Evolutionary conservation across 1,140 invertebrate genomes (phyloP), one percentile per base, ranked within the genome.

Genomic region (Apis dorsata): DNA sequence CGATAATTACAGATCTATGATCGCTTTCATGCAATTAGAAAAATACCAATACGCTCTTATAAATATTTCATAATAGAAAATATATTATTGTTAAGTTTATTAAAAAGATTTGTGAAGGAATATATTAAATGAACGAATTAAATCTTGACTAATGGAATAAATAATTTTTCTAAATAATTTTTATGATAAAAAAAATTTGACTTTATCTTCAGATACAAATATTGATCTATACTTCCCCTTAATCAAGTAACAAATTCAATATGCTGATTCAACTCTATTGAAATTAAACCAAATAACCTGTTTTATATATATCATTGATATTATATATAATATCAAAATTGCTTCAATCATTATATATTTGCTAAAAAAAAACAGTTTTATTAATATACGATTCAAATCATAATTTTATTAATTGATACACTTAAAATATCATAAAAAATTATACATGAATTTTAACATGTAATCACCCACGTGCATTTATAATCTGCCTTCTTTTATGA

Each of bases 1-100:
- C 44, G 73, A 15, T 66, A 80, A 85, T 83, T 77, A 53, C 17
- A 44, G 55, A 81, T 79, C 60, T 44, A 86, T 63, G 51, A 44
- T 80, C 51, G 55, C n/a, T 49, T n/a, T 60, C 17, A 28, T 68
- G 15, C 28, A 71, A 76, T 81, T 87, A 77, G 53, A 83, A 81
- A 85, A 53, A 84, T 13, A 55, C 69, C 21, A 65, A 8, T 63
- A 51, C 21, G 24, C 28, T 11, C 15, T 44, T 19, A 44, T 15
- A 17, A 5, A 34, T 69, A 28, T 17, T 53, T 34, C 24, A 2
- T 8, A 19, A 53, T 9, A 28, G 8, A 57, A 68, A 66, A 17
- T 49, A 68, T 7, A 44, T n/a, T 63, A 63, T 28, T 9, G 19
- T 21, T 19, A 60, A 7, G 34, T 44, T 44, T 44, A 44, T 44